These are phyloP conservation scores for Alces alces DNA, from an alignment of 2,113 vertebrate species.

Conservation along the genomic window DNA sequence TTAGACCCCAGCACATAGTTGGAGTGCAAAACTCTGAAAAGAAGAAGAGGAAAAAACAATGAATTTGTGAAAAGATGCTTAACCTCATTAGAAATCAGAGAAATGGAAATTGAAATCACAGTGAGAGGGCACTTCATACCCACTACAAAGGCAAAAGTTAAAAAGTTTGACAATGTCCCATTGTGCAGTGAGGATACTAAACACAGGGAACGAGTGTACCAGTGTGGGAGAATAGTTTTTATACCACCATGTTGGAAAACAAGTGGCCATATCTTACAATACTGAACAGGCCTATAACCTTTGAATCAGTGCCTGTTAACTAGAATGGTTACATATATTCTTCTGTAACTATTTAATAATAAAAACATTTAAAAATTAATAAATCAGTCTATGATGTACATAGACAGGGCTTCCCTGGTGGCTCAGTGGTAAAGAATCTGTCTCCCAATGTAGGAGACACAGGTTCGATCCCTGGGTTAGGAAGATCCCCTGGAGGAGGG, in stretches of 20 bases:
- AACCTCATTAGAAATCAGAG: neutral
- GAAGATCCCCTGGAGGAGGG: neutral
- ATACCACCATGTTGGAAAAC: neutral
- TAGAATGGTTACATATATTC: neutral
- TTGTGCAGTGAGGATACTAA: neutral
- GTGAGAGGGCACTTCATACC: neutral
- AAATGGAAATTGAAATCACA: neutral
- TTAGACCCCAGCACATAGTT: neutral
- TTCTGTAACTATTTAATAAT: neutral
- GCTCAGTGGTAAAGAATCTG: neutral
- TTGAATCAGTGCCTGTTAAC: neutral
- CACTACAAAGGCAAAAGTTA: neutral
- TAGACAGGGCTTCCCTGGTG: neutral
- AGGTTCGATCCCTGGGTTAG: neutral
- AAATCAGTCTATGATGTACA: neutral
- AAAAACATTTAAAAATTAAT: neutral
- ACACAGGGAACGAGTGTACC: neutral
- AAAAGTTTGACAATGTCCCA: neutral
- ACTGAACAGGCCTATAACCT: neutral
- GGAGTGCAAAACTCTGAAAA: neutral
- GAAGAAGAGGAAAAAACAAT: neutral
- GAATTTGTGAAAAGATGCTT: neutral
- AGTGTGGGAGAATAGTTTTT: neutral
- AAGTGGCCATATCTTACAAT: neutral
- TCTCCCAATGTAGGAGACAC: neutral